phyloP scores from a whole-genome alignment of 2,888 invertebrate species.

The Monoplex corrugatus region DNA sequence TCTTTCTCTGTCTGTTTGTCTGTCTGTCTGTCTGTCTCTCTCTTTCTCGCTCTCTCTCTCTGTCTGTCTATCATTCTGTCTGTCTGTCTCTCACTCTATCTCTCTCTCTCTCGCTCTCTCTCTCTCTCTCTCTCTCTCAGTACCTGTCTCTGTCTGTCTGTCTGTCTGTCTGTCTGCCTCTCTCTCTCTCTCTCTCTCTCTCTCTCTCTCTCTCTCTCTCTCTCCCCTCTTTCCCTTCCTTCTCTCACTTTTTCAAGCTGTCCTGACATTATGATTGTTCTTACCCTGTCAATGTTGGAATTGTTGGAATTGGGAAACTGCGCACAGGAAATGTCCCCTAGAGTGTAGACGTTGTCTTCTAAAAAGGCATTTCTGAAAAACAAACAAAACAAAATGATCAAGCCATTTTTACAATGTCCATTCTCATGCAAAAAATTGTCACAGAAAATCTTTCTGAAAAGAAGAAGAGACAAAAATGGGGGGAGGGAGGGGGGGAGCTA shows the following conservation, averaged over 20 bases:
- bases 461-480: too few species aligned
- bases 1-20: too few species aligned
- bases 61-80: too few species aligned
- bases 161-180: constrained; percentile 3
- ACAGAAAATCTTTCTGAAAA: too few species aligned
- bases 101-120: background rate
- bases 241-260: background rate
- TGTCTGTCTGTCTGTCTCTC: background rate
- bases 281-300: constrained; percentile 36
- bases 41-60: too few species aligned
- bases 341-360: background rate
- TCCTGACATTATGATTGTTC: background rate
- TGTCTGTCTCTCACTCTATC: background rate
- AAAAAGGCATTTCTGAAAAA: constrained; percentile 23
- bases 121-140: constrained; percentile 12
- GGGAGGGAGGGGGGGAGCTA: too few species aligned
- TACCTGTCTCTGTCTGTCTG: background rate
- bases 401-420: too few species aligned
- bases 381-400: background rate
- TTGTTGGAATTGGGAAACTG: constrained; percentile 33
- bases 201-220: constrained; percentile 42
- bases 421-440: too few species aligned
- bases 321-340: background rate
- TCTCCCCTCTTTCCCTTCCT: background rate
- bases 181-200: constrained; percentile 44